Evolutionary conservation across 2,888 invertebrate genomes (phyloP).

Genomic region (Drosophila macrospina): DNA sequence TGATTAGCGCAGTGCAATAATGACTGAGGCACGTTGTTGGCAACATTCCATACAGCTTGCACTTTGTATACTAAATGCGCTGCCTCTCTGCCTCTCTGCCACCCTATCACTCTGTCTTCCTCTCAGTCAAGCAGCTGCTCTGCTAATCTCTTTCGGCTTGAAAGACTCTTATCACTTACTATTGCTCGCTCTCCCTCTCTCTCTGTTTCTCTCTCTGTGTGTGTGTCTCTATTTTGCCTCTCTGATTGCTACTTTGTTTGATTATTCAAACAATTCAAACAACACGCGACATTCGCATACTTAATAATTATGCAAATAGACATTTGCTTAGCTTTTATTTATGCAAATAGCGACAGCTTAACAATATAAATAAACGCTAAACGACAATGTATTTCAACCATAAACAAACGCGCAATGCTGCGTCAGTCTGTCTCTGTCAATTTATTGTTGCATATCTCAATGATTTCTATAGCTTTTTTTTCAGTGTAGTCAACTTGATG

Average conservation of each 20-base stretch:
- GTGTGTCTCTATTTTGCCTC: too few relatives aligned
- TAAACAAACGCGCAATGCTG: not conserved
- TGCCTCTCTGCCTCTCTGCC: not conserved
- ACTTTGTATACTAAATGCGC: not conserved
- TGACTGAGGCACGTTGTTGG: slow-evolving; percentile 27
- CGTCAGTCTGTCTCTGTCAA: slow-evolving; percentile 10
- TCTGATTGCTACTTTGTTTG: slow-evolving; percentile 23
- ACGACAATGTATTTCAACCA: not conserved
- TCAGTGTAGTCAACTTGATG: slow-evolving; percentile 2
- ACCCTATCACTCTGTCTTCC: not conserved
- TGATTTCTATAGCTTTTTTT: slow-evolving; percentile 1
- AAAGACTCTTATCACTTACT: slow-evolving; percentile 13
- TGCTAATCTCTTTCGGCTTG: slow-evolving; percentile 5
- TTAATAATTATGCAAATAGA: slow-evolving; percentile 24
- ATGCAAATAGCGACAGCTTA: slow-evolving; percentile 20
- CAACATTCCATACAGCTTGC: slow-evolving; percentile 33
- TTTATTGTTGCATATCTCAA: not conserved
- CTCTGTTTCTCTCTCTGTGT: too few relatives aligned
- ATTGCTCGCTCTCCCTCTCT: not conserved
- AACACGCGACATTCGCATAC: slow-evolving; percentile 22
- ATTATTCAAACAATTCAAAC: slow-evolving; percentile 20
- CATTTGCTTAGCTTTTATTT: slow-evolving; percentile 3
- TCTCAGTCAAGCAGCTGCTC: not conserved
- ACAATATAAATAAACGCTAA: slow-evolving; percentile 5
- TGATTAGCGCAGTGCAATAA: slow-evolving; percentile 5